Evolutionary conservation across 2,797 vertebrate species (phyloP).

Genomic region (Acrossocheilus fasciatus): DNA sequence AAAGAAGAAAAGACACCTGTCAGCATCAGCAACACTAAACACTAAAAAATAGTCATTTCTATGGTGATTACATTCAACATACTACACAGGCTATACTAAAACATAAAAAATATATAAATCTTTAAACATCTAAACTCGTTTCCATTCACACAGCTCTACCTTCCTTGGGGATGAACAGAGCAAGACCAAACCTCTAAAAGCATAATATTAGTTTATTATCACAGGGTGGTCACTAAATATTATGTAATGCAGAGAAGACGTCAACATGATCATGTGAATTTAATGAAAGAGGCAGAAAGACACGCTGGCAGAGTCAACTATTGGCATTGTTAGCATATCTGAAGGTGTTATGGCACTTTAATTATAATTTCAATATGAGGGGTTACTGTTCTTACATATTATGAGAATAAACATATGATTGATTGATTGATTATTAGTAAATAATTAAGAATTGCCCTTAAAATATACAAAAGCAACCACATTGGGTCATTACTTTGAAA

Average conservation of each 20-base stretch:
- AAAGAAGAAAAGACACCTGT: constrained; percentile 45
- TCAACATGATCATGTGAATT: constrained; percentile 3
- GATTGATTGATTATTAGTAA: neutral
- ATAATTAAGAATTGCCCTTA: neutral
- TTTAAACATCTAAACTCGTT: constrained; percentile 4
- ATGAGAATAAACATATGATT: too few species aligned
- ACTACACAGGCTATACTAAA: neutral
- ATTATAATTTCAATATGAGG: neutral
- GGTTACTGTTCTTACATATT: neutral
- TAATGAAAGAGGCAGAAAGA: constrained; percentile 12
- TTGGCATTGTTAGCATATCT: neutral
- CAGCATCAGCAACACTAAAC: neutral
- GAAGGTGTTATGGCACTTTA: neutral
- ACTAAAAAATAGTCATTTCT: neutral
- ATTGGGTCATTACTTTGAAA: neutral
- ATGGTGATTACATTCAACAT: neutral
- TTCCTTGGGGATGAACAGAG: neutral
- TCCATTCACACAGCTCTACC: constrained; percentile 24
- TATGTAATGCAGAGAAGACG: neutral
- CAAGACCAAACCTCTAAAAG: constrained; percentile 11
- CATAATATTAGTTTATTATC: constrained; percentile 3
- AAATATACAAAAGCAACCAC: neutral
- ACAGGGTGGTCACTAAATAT: neutral
- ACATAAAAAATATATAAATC: neutral
- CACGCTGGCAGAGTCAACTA: constrained; percentile 3